phyloP scores from a whole-genome alignment of 1,140 invertebrate genomes.

The Antheraea mylitta region DNA sequence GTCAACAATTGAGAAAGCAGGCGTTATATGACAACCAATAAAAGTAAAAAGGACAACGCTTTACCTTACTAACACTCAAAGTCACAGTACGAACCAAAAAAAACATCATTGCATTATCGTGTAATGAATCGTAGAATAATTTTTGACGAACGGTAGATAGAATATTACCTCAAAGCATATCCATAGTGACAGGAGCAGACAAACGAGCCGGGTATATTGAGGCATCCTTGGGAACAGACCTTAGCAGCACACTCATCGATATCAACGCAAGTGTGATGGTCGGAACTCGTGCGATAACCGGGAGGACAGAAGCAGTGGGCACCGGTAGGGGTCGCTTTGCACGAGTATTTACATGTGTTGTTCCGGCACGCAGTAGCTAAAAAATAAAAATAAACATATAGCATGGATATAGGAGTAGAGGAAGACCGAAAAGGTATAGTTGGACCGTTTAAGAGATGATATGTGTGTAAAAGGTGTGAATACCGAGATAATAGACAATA shows the following conservation, averaged over 20 bases:
- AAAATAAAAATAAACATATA: neutral
- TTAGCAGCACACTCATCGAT: conserved; percentile 84
- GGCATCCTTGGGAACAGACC: conserved; percentile 85
- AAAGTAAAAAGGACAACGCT: too few species aligned
- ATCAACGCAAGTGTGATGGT: conserved; percentile 81
- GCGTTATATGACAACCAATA: too few species aligned
- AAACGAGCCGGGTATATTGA: conserved; percentile 84
- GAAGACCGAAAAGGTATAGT: too few species aligned
- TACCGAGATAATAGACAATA: too few species aligned
- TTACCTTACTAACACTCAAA: too few species aligned
- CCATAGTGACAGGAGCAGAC: conserved; percentile 88
- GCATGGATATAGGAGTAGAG: too few species aligned
- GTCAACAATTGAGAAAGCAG: too few species aligned
- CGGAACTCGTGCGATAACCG: conserved; percentile 80
- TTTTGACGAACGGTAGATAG: neutral
- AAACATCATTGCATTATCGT: too few species aligned
- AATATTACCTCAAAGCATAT: conserved; percentile 82
- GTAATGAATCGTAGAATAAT: too few species aligned
- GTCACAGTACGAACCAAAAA: too few species aligned
- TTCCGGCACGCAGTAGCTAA: conserved; percentile 82
- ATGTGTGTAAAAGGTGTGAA: too few species aligned
- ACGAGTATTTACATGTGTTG: conserved; percentile 81
- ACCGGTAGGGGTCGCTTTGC: conserved; percentile 84
- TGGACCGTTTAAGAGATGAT: too few species aligned
- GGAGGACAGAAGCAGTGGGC: conserved; percentile 84